Percentiles rank a stretch among this genome's conserved stretches.
phyloP scores from a whole-genome alignment of 1,140 invertebrate genomes.

The Lepidotrigona ventralis region DNA sequence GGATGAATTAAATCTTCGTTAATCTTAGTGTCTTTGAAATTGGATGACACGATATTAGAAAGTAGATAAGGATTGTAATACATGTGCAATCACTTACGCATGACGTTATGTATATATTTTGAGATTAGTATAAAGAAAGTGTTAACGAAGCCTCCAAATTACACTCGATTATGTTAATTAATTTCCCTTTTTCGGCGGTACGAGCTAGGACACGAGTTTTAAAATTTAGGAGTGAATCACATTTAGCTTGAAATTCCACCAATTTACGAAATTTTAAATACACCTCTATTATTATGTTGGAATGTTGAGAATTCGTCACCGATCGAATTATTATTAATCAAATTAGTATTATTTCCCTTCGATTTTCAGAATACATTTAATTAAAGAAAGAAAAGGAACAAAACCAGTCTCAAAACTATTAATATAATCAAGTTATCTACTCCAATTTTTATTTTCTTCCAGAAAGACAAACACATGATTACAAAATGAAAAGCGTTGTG shows the following conservation, averaged over 20 bases:
- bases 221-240: not conserved
- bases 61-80: not conserved
- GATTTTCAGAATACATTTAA: not conserved
- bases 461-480: too few species aligned
- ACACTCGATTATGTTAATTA: not conserved
- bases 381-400: not conserved
- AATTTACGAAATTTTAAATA: constrained; percentile 20
- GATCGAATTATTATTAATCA: too few species aligned
- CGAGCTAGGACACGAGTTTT: not conserved
- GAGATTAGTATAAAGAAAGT: not conserved
- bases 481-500: too few species aligned
- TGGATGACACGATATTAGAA: not conserved
- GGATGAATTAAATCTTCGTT: not conserved
- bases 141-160: not conserved
- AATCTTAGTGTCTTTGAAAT: not conserved
- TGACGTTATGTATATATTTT: not conserved
- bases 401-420: not conserved
- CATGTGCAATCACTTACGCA: not conserved
- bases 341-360: not conserved
- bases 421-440: not conserved
- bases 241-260: constrained; percentile 26
- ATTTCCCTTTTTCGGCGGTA: not conserved
- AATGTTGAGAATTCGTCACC: not conserved
- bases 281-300: not conserved
- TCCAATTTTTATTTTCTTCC: not conserved